These are phyloP conservation scores for Temnothorax ravouxi DNA, from an alignment of 2,888 invertebrate species.

Conservation along the genomic window DNA sequence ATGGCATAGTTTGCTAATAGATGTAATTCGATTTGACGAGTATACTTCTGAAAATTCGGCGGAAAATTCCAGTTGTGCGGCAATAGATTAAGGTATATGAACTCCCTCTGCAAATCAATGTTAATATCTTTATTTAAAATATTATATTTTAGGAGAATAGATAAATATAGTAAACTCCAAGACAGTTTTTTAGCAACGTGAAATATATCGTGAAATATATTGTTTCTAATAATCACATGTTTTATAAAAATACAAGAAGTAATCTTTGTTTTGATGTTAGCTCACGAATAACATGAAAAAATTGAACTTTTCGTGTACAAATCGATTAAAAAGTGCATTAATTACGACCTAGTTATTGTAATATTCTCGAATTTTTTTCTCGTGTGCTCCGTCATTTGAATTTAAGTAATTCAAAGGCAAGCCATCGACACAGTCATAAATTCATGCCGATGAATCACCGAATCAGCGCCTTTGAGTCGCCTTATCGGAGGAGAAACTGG, in stretches of 20 bases:
- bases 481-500: slow-evolving; percentile 31
- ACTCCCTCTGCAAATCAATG: not conserved
- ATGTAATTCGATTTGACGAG: not conserved
- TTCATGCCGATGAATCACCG: slow-evolving; percentile 29
- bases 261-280: not conserved
- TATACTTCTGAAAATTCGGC: not conserved
- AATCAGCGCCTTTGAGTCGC: slow-evolving; percentile 26
- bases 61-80: not conserved
- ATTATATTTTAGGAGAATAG: not conserved
- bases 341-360: slow-evolving; percentile 21
- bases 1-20: slow-evolving; percentile 25
- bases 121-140: not conserved
- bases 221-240: not conserved
- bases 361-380: not conserved
- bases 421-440: slow-evolving; percentile 13
- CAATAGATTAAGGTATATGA: not conserved
- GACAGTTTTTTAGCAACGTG: not conserved
- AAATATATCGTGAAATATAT: not conserved
- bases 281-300: not conserved
- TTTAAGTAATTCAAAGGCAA: not conserved
- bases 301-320: not conserved
- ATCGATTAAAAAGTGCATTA: slow-evolving; percentile 15
- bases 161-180: not conserved
- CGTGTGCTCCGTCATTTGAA: not conserved
- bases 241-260: not conserved